Conservation (phyloP, 2,888 invertebrate species). For the Magallana nippona region DNA sequence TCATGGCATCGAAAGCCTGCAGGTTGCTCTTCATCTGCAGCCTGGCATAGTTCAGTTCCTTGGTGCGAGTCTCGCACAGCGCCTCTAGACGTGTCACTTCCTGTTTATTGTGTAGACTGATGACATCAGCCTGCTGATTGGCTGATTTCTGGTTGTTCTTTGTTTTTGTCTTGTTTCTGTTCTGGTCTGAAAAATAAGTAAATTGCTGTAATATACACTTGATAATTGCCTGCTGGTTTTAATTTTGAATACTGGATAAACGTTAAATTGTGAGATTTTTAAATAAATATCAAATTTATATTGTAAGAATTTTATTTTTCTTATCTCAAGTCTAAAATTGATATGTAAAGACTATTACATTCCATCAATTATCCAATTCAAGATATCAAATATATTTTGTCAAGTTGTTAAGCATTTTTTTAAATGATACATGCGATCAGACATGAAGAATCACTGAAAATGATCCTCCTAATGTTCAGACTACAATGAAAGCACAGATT, state of each 20-base stretch:
- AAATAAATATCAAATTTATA: no score
- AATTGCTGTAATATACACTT: neutral
- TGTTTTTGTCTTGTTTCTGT: conserved; percentile 64
- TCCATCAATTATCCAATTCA: no score
- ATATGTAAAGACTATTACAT: no score
- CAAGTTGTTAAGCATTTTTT: no score
- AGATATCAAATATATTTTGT: no score
- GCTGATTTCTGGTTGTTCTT: conserved; percentile 57
- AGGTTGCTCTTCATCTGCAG: conserved; percentile 81
- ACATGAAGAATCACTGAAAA: no score
- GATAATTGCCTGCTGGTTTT: neutral
- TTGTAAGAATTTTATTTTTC: no score
- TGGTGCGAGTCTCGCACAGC: conserved; percentile 79
- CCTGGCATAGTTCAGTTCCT: conserved; percentile 77
- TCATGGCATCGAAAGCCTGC: conserved; percentile 90
- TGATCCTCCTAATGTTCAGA: neutral
- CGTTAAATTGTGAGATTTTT: no score
- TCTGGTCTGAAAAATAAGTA: conserved; percentile 63
- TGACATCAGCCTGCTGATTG: conserved; percentile 57
- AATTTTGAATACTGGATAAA: no score
- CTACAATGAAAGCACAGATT: neutral
- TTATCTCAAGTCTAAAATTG: no score
- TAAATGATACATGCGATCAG: no score
- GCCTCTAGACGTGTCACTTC: conserved; percentile 79
- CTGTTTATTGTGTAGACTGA: conserved; percentile 55